These are phyloP conservation scores for Cotesia congregata DNA, from an alignment of 2,888 invertebrate genomes.

Conservation along the genomic window DNA sequence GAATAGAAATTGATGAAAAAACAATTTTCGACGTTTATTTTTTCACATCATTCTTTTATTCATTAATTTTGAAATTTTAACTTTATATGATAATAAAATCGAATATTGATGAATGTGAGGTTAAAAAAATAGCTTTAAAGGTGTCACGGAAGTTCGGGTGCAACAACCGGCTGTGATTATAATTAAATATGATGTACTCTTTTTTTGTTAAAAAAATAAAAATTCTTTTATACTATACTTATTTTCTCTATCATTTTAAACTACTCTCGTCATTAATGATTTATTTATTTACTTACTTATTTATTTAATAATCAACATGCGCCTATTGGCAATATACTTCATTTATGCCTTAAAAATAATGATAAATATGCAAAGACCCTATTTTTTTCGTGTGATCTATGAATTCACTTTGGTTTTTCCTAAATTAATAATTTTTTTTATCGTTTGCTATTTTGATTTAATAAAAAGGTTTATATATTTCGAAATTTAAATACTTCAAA, in stretches of 20 bases:
- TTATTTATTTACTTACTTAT: too few species aligned
- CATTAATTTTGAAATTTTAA: not conserved
- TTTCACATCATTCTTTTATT: not conserved
- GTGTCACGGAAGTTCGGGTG: slow-evolving; percentile 51
- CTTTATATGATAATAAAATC: slow-evolving; percentile 6
- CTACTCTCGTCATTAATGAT: too few species aligned
- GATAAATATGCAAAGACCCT: too few species aligned
- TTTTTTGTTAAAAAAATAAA: slow-evolving; percentile 2
- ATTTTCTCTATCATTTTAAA: not conserved
- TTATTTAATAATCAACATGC: too few species aligned
- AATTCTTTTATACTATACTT: not conserved
- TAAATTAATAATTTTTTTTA: too few species aligned
- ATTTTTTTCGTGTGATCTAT: too few species aligned
- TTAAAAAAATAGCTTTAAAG: slow-evolving; percentile 45
- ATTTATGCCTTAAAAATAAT: too few species aligned
- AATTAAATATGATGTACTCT: slow-evolving; percentile 51
- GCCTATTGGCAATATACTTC: too few species aligned
- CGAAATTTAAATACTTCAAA: too few species aligned
- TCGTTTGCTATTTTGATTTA: too few species aligned
- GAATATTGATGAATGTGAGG: slow-evolving; percentile 37
- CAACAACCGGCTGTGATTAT: slow-evolving; percentile 54
- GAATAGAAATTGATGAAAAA: not conserved
- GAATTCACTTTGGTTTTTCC: too few species aligned
- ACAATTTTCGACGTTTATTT: not conserved
- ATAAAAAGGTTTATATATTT: too few species aligned